phyloP scores from a whole-genome alignment of 2,113 vertebrate genomes.

The Coreoperca whiteheadi region DNA sequence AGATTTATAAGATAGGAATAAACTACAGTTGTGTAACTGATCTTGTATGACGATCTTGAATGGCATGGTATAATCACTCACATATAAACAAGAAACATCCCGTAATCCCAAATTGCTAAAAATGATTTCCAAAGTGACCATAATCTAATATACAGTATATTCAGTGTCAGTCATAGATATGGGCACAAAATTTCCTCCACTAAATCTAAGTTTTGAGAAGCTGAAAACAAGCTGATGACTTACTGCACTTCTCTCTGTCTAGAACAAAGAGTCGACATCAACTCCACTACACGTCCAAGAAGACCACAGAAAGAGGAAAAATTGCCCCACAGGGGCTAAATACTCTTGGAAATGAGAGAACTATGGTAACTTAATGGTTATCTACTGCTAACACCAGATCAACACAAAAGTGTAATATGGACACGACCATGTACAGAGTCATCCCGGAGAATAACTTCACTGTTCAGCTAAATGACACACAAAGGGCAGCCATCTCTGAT shows the following conservation, averaged over 20 bases:
- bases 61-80: not conserved
- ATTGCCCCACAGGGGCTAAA: not conserved
- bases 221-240: not conserved
- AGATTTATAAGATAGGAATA: not conserved
- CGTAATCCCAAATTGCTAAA: not conserved
- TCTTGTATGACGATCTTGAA: not conserved
- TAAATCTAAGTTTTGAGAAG: not conserved
- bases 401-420: constrained; percentile 66
- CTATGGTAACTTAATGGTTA: constrained; percentile 14
- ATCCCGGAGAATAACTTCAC: constrained; percentile 74
- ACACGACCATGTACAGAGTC: constrained; percentile 54
- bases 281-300: not conserved
- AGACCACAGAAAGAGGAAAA: not conserved
- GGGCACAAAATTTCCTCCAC: not conserved
- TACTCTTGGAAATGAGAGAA: not conserved
- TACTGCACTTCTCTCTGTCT: constrained; percentile 3
- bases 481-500: constrained; percentile 46
- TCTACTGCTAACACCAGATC: not conserved
- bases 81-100: not conserved
- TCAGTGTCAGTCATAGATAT: not conserved
- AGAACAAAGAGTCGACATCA: constrained; percentile 2
- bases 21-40: not conserved
- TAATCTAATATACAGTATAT: not conserved
- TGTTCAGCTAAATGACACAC: constrained; percentile 70
- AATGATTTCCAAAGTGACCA: not conserved